These are phyloP conservation scores for Salvator merianae DNA, from an alignment of 2,113 vertebrate genomes.

Conservation along the genomic window DNA sequence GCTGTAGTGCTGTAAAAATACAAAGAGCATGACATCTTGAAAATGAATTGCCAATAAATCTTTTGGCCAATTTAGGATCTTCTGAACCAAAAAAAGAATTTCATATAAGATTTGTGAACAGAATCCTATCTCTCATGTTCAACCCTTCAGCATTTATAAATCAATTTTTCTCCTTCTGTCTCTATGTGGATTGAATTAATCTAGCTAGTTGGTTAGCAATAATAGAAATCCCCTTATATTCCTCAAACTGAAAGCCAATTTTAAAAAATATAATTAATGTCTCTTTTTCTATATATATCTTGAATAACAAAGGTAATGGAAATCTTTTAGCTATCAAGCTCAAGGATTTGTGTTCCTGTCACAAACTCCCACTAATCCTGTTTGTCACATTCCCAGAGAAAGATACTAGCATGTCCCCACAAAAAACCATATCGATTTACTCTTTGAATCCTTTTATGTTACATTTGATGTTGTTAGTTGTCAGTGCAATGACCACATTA, in stretches of 20 bases:
- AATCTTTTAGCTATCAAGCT: background rate
- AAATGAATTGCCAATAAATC: constrained; percentile 33
- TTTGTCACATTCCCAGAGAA: background rate
- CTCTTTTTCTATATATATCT: background rate
- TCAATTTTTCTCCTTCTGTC: too few species aligned
- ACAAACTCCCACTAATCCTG: background rate
- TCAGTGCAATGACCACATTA: too few species aligned
- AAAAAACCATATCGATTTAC: background rate
- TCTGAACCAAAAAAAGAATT: background rate
- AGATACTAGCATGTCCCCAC: background rate
- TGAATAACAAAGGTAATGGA: background rate
- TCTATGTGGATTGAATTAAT: background rate
- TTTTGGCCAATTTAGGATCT: constrained; percentile 8
- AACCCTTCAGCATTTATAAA: background rate
- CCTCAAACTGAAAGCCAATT: background rate
- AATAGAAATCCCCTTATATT: background rate
- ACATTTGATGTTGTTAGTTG: too few species aligned
- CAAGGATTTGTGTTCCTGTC: background rate
- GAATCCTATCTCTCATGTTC: background rate
- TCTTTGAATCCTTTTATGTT: background rate
- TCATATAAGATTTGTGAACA: background rate
- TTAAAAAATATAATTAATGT: background rate
- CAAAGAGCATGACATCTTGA: background rate
- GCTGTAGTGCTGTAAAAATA: background rate
- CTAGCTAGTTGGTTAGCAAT: background rate